These are phyloP conservation scores for Python bivittatus DNA, from an alignment of 2,113 vertebrate species.

Conservation along the genomic window DNA sequence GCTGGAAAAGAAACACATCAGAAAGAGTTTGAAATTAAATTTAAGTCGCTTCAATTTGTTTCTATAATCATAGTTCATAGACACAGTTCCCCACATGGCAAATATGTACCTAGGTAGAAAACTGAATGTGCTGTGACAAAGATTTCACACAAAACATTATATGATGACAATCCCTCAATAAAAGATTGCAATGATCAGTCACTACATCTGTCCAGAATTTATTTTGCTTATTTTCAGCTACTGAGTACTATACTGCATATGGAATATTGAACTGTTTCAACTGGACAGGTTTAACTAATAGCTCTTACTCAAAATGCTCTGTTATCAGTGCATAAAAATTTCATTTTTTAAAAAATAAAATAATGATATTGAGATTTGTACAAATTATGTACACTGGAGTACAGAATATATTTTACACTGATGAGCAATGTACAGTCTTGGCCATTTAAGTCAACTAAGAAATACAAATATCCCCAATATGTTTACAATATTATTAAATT, in stretches of 20 bases:
- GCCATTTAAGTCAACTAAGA: background rate
- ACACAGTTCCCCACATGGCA: background rate
- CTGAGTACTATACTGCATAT: background rate
- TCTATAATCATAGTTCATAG: background rate
- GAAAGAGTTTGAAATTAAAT: constrained; percentile 19
- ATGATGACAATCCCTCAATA: background rate
- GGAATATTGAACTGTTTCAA: background rate
- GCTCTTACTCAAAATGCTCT: background rate
- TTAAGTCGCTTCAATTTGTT: no score
- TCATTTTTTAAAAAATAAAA: background rate
- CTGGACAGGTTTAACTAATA: background rate
- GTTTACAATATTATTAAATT: background rate
- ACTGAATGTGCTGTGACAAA: background rate
- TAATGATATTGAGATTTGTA: background rate
- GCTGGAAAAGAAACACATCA: constrained; percentile 50
- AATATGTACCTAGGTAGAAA: background rate
- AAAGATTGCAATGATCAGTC: background rate
- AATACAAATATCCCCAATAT: background rate
- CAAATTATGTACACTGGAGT: background rate
- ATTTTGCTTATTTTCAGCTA: background rate
- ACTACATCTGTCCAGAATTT: background rate
- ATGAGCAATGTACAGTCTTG: constrained; percentile 1
- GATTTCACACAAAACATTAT: background rate
- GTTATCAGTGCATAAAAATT: background rate
- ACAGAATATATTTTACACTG: background rate